Conservation (phyloP, 2,797 vertebrate species). For the Lates japonicus region DNA sequence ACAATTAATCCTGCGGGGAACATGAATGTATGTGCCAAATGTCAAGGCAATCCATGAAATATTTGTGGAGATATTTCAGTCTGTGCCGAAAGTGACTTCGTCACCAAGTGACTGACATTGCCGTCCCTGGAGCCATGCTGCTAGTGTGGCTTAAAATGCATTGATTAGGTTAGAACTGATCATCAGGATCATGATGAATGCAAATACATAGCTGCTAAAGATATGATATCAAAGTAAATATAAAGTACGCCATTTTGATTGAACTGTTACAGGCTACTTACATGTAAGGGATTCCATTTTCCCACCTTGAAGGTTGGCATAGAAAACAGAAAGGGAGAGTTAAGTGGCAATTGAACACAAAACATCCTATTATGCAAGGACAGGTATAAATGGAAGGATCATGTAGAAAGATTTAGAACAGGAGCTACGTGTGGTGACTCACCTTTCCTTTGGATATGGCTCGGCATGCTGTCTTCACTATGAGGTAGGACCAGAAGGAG, state of each 20-base stretch:
- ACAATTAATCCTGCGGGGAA: no score
- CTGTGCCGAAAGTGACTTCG: background rate
- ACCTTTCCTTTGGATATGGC: constrained; percentile 98
- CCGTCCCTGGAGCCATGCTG: background rate
- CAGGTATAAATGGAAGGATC: constrained; percentile 32
- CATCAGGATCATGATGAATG: background rate
- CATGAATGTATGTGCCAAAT: background rate
- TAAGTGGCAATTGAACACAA: constrained; percentile 59
- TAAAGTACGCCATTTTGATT: background rate
- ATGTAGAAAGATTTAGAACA: background rate
- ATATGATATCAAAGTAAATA: constrained; percentile 18
- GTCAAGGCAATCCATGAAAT: background rate
- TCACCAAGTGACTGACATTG: background rate
- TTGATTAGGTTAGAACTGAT: background rate
- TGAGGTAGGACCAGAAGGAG: constrained; percentile 97
- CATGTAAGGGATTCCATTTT: constrained; percentile 98
- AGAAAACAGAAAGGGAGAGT: constrained; percentile 82
- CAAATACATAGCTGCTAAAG: constrained; percentile 12
- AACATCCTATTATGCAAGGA: constrained; percentile 12
- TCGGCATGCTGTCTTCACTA: constrained; percentile 94
- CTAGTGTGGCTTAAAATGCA: background rate
- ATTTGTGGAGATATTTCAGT: background rate
- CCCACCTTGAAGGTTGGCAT: constrained; percentile 90
- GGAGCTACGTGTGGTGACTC: constrained; percentile 68
- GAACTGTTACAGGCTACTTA: constrained; percentile 86